phyloP scores from a whole-genome alignment of 2,113 vertebrate species.

The Pipa parva region DNA sequence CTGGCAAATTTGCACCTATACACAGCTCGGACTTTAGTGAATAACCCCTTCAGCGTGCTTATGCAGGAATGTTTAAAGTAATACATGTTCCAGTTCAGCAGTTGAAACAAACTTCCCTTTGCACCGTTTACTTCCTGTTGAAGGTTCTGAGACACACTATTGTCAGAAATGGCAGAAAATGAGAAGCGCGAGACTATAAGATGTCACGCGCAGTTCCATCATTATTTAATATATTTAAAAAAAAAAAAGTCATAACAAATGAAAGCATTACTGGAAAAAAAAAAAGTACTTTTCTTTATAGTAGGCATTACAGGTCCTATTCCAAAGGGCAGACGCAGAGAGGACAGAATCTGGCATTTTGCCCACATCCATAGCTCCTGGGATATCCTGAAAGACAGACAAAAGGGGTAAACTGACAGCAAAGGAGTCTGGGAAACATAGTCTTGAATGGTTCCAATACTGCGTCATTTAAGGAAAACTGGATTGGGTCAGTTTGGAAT shows the following conservation, averaged over 20 bases:
- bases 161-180: too few species aligned
- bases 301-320: slow-evolving; percentile 10
- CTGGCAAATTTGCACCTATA: too few species aligned
- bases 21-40: too few species aligned
- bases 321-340: slow-evolving; percentile 26
- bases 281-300: slow-evolving; percentile 20
- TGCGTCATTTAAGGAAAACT: neutral
- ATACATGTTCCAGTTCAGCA: too few species aligned
- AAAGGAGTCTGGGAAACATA: neutral
- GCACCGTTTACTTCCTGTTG: neutral
- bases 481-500: neutral
- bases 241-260: neutral
- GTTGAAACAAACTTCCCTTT: too few species aligned
- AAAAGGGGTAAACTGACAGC: neutral
- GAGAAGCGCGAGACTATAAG: too few species aligned
- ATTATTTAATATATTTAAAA: neutral
- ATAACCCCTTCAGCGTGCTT: too few species aligned
- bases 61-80: too few species aligned
- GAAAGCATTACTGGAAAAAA: too few species aligned
- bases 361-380: slow-evolving; percentile 43
- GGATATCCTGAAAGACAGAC: slow-evolving; percentile 3
- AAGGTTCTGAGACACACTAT: too few species aligned
- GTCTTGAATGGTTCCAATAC: neutral
- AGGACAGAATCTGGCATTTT: slow-evolving; percentile 33
- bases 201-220: neutral